Evolutionary conservation across 1,140 invertebrate species (phyloP).

Genomic region (Asobara japonica): DNA sequence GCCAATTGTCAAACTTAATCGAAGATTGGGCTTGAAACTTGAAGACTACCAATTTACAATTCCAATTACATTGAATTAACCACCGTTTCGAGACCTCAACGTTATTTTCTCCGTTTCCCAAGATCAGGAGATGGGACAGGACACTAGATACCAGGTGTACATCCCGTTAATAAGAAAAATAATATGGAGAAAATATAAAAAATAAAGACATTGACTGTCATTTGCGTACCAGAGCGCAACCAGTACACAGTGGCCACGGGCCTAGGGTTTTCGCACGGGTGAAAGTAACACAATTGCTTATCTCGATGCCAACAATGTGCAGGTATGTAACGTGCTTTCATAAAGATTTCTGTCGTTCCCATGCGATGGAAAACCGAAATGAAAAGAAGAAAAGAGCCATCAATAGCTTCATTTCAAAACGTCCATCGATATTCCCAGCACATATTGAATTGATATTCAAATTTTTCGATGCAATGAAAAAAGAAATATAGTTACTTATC

Average conservation of each 20-base stretch:
- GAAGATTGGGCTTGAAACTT: no score
- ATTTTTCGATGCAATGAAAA: no score
- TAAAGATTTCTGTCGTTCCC: conserved; percentile 4
- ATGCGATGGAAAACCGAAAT: conserved; percentile 2
- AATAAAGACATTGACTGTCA: conserved; percentile 12
- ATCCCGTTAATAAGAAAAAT: background rate
- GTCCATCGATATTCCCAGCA: background rate
- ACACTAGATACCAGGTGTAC: background rate
- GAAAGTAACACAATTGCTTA: conserved; percentile 31
- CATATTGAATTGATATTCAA: background rate
- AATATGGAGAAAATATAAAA: background rate
- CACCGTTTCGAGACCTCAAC: background rate
- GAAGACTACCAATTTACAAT: no score
- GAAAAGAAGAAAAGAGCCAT: background rate
- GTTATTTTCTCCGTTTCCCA: conserved; percentile 8
- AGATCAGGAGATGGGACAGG: background rate
- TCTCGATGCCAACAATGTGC: conserved; percentile 33
- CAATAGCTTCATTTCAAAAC: background rate
- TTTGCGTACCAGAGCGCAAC: conserved; percentile 16
- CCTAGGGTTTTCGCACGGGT: conserved; percentile 26
- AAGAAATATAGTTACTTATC: no score
- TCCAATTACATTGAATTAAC: no score
- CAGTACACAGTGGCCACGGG: background rate
- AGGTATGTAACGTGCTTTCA: conserved; percentile 27
- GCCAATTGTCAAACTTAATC: no score